phyloP scores from a whole-genome alignment of 2,113 vertebrate genomes.

The Scomber colias region DNA sequence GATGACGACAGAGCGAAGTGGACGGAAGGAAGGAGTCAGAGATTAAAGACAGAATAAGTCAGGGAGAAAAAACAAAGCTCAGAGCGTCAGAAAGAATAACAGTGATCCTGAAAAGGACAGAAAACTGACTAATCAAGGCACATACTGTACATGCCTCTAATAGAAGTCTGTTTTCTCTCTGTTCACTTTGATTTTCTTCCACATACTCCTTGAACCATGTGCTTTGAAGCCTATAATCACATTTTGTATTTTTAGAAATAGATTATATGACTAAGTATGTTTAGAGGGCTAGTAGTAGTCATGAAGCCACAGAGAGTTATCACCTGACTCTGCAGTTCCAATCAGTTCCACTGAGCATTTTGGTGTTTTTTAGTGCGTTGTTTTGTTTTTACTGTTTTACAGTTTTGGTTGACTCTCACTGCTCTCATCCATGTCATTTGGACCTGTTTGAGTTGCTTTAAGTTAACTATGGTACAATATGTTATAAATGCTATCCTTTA shows the following conservation, averaged over 20 bases:
- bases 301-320: no score
- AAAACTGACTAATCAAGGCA: neutral
- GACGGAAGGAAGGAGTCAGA: conserved; percentile 35
- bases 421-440: no score
- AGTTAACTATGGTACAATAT: no score
- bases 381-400: no score
- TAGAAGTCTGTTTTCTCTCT: neutral
- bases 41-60: conserved; percentile 37
- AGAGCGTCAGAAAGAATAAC: conserved; percentile 10
- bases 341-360: no score
- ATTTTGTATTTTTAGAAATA: neutral
- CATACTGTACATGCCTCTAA: neutral
- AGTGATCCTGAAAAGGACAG: conserved; percentile 12
- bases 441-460: no score
- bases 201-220: neutral
- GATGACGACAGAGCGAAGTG: conserved; percentile 41
- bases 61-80: conserved; percentile 30
- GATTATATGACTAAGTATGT: conserved; percentile 2
- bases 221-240: neutral
- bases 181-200: neutral
- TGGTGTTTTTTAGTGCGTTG: no score
- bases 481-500: no score
- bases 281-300: no score
- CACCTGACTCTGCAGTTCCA: no score
- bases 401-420: no score